phyloP scores from a whole-genome alignment of 2,797 vertebrate genomes.

The Picus viridis region DNA sequence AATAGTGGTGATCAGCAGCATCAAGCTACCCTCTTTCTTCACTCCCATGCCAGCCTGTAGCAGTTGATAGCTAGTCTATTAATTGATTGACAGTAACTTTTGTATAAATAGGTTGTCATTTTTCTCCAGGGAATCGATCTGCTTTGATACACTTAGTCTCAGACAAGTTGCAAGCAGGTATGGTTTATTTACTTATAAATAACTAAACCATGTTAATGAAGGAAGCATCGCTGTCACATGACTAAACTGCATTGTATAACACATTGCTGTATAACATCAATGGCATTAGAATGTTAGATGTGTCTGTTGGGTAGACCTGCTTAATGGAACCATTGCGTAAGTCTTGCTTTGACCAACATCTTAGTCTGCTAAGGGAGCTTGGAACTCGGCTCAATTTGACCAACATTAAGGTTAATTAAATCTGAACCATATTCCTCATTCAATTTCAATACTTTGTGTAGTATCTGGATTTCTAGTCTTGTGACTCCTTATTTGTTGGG shows the following conservation, averaged over 20 bases:
- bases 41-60: not conserved
- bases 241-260: not conserved
- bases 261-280: not conserved
- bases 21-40: not conserved
- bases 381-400: not conserved
- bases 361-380: not conserved
- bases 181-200: not conserved
- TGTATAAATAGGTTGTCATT: not conserved
- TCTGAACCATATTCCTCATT: not conserved
- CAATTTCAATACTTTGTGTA: not conserved
- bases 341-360: not conserved
- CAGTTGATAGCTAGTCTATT: not conserved
- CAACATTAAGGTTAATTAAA: not conserved
- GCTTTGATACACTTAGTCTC: rapidly evolving
- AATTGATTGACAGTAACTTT: not conserved
- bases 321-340: not conserved
- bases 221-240: not conserved
- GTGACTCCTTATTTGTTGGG: not conserved
- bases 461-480: not conserved
- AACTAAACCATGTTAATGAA: not conserved
- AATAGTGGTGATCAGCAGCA: not conserved
- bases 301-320: not conserved
- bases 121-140: not conserved
- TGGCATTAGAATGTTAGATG: not conserved
- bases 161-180: not conserved